Conservation (phyloP, 37 sponge, comb jelly and placozoan species). For the Beroe forskalii region DNA sequence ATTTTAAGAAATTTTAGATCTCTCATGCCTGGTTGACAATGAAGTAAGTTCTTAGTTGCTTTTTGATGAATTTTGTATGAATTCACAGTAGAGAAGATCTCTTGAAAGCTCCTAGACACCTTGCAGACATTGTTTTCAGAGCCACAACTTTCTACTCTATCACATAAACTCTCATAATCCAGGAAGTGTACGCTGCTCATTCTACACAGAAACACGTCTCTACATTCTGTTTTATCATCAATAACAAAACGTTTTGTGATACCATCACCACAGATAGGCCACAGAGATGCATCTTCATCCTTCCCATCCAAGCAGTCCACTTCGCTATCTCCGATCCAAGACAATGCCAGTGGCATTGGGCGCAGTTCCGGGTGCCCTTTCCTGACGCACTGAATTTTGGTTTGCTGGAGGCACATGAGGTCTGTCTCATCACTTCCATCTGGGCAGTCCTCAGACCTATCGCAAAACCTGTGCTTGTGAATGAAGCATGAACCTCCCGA, state of each 20-base stretch:
- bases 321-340: not conserved
- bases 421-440: constrained; percentile 28
- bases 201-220: not conserved
- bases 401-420: not conserved
- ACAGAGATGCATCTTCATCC: not conserved
- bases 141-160: not conserved
- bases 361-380: not conserved
- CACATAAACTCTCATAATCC: not conserved
- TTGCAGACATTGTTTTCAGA: not conserved
- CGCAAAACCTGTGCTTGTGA: constrained; percentile 49
- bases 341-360: not conserved
- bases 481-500: not conserved
- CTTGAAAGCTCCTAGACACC: not conserved
- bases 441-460: constrained; percentile 1
- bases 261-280: not conserved
- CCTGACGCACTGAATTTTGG: not conserved
- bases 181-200: not conserved
- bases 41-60: not conserved
- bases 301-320: not conserved
- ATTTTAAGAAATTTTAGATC: not conserved
- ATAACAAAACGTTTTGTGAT: not conserved
- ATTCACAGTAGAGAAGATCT: not conserved
- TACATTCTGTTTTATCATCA: not conserved
- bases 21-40: not conserved
- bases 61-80: not conserved